These are phyloP conservation scores for Lagopus muta DNA, from an alignment of 2,113 vertebrate species.

Conservation along the genomic window DNA sequence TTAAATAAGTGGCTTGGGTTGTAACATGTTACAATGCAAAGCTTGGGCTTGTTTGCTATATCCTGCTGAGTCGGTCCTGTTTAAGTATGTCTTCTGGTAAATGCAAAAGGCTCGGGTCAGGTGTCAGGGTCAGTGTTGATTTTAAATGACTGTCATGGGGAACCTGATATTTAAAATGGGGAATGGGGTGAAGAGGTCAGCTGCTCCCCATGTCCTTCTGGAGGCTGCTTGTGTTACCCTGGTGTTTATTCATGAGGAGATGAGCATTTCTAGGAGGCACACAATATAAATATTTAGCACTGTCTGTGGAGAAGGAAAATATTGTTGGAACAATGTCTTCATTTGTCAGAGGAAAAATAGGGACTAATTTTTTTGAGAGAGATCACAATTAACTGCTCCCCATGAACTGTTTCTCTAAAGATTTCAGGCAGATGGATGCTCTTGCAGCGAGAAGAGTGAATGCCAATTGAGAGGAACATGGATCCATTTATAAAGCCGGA, in stretches of 20 bases:
- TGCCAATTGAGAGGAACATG: constrained; percentile 38
- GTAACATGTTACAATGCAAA: background rate
- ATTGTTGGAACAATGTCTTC: constrained; percentile 58
- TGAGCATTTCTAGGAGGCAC: constrained; percentile 13
- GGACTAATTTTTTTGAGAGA: constrained; percentile 29
- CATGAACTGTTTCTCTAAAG: constrained; percentile 51
- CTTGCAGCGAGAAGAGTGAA: constrained; percentile 43
- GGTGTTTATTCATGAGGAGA: constrained; percentile 41
- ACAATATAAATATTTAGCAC: constrained; percentile 67
- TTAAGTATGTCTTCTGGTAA: background rate
- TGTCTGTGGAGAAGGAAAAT: constrained; percentile 51
- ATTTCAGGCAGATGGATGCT: constrained; percentile 45
- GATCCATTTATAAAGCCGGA: constrained; percentile 42
- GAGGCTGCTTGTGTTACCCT: background rate
- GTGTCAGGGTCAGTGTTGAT: background rate
- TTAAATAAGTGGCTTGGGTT: background rate
- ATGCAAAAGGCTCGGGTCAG: background rate
- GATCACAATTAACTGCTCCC: constrained; percentile 49
- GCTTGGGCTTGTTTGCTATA: background rate
- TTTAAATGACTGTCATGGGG: constrained; percentile 33
- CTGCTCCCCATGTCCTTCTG: background rate
- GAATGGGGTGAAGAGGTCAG: constrained; percentile 6
- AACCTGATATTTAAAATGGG: constrained; percentile 1
- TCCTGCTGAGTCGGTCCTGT: background rate
- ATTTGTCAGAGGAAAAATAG: constrained; percentile 55